Base-by-base conservation (phyloP, 1,140 invertebrate species). In the Lordiphosa collinella region DNA sequence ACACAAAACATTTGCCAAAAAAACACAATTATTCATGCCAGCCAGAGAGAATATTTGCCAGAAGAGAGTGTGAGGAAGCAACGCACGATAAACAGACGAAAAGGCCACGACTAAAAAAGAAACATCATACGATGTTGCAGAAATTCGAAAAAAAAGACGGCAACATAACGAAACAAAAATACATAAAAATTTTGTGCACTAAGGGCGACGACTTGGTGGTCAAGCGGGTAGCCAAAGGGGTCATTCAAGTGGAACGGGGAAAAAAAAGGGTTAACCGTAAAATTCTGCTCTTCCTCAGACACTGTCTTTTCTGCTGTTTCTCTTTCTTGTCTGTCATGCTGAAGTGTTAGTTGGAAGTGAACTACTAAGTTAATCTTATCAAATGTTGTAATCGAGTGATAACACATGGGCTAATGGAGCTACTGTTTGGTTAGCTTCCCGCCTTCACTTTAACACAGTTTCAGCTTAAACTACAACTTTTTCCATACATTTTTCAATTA, bases 71-170 rank as follows among this genome's bases (percentile, higher is more conserved):
- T 13, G 16, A 74, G 60, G 22, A 53, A 52, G 18, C 29, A 40
- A 78, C 48, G 56, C 67, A 50, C 53, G 66, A 70, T 64, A 75
- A 80, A 82, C 46, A 70, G 65, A 58, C 57, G 41, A 62, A 65
- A 60, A 65, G 58, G 63, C 47, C 29, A 55, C 11, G 52, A 62
- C 56, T 54, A 68, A 79, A 56, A 55, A 75, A 70, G 46, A 82
- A 75, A 71, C 55, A 79, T 75, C 75, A 67, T 80, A 82, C 75
- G 76, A 80, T 80, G 56, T 75, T 82, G 75, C 65, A 75, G 54
- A 79, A 70, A 69, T 40, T 43, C 41, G 41, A 47, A 55, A 58
- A 59, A 59, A 54, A 53, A 57, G 65, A 38, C 64, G 32, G 10
- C 12, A 32, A 46, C 36, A 56, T 51, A 63, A 37, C 31, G 41